Evolutionary conservation across 1,140 invertebrate species (phyloP), one percentile per base, ranked within the genome.

Genomic region (Vanessa tameamea): DNA sequence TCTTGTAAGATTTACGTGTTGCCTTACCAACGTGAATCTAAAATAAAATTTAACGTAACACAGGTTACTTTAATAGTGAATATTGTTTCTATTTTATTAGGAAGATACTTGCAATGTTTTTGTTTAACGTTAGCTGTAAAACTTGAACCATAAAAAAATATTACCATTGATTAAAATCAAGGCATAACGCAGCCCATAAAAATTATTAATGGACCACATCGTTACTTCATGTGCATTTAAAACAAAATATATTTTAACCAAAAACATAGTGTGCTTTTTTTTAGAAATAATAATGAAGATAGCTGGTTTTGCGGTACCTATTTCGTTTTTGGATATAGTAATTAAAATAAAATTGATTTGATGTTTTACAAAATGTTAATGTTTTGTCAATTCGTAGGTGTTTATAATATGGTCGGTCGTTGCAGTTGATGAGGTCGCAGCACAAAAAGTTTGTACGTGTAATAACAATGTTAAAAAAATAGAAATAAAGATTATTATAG

Each of bases 151-250:
- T 15, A n/a, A 53, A 6, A 51, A 20, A 53, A 69, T 64, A 68
- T 68, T 64, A 64, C 57, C 57, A 50, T 47, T 76, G 82, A 88
- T 88, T 86, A 86, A 88, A 87, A 83, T 77, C 85, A 86, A 67
- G 78, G 77, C 87, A 74, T 66, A 76, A 76, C 79, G 72, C 66
- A 70, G 16, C 59, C 26, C 50, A 73, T 72, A 69, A 55, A 69
- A 64, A 70, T 53, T 64, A 47, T 50, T 63, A n/a, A 16, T 63
- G 67, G 13, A 15, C 5, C 48, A 51, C 13, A 51, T 51, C n/a
- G 16, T 26, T 59, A 13, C 20, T 59, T 26, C 11, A 59, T 14
- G 23, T 11, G 55, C 55, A 59, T 59, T 43, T 43, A 9, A 43
- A 59, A 23, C 1, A 1, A 26, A 3, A 26, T 13, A 5, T 7